Percentiles rank a stretch among this genome's conserved stretches.
Evolutionary conservation across 2,113 vertebrate genomes (phyloP).

Genomic region (Ursus arctos): DNA sequence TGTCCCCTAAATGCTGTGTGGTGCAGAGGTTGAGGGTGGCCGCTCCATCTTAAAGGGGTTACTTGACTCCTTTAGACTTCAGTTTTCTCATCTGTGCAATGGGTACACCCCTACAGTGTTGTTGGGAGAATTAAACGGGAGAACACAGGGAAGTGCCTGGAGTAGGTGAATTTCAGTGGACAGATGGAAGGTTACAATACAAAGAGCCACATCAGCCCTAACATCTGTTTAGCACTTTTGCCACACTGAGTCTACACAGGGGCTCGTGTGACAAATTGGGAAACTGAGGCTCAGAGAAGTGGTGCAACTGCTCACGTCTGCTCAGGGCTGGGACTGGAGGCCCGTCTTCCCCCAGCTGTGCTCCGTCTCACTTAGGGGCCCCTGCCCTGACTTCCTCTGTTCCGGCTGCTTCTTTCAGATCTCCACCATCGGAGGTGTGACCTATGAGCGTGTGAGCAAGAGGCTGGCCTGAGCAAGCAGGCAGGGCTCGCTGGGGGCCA

Average conservation of each 20-base stretch:
- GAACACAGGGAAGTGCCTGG: not conserved
- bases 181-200: accelerated
- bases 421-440: constrained; percentile 84
- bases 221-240: not conserved
- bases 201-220: not conserved
- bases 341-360: not conserved
- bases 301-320: not conserved
- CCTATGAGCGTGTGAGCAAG: constrained; percentile 91
- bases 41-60: not conserved
- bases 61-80: not conserved
- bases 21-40: not conserved
- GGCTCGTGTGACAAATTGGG: not conserved
- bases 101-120: not conserved
- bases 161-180: not conserved
- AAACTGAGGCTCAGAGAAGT: not conserved
- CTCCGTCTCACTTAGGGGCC: no score
- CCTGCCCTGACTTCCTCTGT: not conserved
- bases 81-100: not conserved
- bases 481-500: not conserved
- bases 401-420: constrained; percentile 84
- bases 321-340: not conserved
- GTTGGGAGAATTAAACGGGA: not conserved
- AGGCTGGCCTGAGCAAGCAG: constrained; percentile 82
- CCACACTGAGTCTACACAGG: not conserved
- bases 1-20: not conserved